A percentile compares a stretch with the other conserved stretches of the same genome.
Conservation (phyloP, 2,113 vertebrate genomes). For the Raphicerus campestris region DNA sequence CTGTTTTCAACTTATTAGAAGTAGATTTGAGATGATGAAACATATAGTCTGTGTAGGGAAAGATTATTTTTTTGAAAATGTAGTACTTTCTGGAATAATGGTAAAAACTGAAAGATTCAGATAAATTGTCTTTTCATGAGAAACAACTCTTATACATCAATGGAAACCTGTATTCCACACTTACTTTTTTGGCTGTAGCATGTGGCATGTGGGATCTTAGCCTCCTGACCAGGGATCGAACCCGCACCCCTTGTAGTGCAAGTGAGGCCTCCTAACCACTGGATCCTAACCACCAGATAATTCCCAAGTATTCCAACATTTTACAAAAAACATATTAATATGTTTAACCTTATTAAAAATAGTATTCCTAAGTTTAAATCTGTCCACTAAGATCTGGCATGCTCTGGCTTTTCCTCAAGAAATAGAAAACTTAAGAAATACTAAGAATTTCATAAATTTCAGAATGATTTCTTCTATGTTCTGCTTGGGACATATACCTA, state of each 20-base stretch:
- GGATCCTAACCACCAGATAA: neutral
- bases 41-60: neutral
- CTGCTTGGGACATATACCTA: neutral
- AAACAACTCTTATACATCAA: neutral
- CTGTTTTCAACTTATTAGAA: conserved; percentile 38
- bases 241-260: neutral
- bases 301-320: neutral
- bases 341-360: neutral
- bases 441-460: neutral
- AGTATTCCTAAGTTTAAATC: neutral
- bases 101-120: neutral
- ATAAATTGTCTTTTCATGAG: neutral
- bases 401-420: conserved; percentile 12
- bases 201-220: neutral
- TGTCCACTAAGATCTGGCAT: neutral
- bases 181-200: neutral
- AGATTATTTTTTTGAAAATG: neutral
- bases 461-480: neutral
- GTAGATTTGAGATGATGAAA: conserved; percentile 22
- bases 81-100: neutral
- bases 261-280: neutral
- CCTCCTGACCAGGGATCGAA: neutral
- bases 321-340: neutral
- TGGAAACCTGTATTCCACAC: neutral
- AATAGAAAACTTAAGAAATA: neutral